Evolutionary conservation across 2,797 vertebrate species (phyloP), one percentile per base, ranked within the genome.

Genomic region (Sparus aurata): DNA sequence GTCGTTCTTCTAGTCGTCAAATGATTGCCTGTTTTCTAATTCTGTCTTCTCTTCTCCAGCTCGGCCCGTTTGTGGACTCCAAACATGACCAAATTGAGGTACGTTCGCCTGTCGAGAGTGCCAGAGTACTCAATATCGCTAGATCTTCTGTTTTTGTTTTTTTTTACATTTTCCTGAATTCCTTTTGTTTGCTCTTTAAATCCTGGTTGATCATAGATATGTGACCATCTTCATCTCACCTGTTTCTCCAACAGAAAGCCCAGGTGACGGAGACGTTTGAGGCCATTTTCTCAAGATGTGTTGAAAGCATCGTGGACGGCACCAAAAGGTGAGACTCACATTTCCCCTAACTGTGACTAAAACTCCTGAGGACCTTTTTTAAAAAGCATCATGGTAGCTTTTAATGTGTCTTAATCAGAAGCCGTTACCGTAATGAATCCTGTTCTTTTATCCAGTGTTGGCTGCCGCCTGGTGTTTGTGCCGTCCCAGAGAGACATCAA

Each of bases 31-130:
- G 17, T 70, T 58, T 65, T 63, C n/a, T 69, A 3, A 18, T 8
- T 47, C 38, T 73, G 69, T 22, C 45, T 8, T 84, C 43, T 91
- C 13, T 73, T 43, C 41, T 2, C 38, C 85, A 99, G 98, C 88
- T 98, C 0, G 98, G 98, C 5, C 98, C 98, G 0, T 98, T 99
- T 89, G 94, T 99, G 70, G 98, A 99, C 68, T 96, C 96, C n/a
- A 98, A 97, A 60, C 97, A 99, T 45, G 96, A 98, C 45, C 96
- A 99, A 77, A 96, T 98, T 25, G 97, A 98, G 97, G 98, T 99
- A 62, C 67, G 88, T 66, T 27, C 5, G 2, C 38, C 38, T 11
- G 10, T 38, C 38, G 20, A 23, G n/a, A n/a, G n/a, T n/a, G n/a
- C n/a, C n/a, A 62, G 9, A 25, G 17, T 59, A 15, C 9, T 8